These are phyloP conservation scores for Agrilus planipennis DNA, from an alignment of 1,140 invertebrate genomes.

Conservation along the genomic window DNA sequence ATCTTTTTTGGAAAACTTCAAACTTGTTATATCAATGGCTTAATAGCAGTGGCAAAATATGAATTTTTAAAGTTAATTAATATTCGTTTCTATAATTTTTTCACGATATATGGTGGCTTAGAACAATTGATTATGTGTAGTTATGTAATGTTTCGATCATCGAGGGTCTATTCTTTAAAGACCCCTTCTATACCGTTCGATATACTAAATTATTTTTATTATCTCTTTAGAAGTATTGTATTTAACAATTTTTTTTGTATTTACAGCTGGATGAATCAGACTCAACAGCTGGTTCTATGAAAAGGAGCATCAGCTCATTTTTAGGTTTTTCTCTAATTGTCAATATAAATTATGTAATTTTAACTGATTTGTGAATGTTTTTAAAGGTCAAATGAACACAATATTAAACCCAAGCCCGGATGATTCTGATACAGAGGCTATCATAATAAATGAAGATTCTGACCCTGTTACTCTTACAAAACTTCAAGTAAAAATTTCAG, in stretches of 20 bases:
- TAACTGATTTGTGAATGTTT: slow-evolving; percentile 2
- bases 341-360: neutral
- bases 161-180: too few species aligned
- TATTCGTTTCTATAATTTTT: too few species aligned
- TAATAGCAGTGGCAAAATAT: too few species aligned
- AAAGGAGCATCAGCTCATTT: slow-evolving; percentile 55
- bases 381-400: slow-evolving; percentile 47
- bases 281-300: slow-evolving; percentile 54
- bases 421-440: slow-evolving; percentile 53
- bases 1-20: too few species aligned
- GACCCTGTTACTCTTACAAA: slow-evolving; percentile 46
- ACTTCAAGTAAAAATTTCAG: slow-evolving; percentile 38
- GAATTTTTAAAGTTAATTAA: too few species aligned
- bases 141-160: too few species aligned
- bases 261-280: slow-evolving; percentile 54
- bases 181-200: too few species aligned
- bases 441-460: slow-evolving; percentile 45
- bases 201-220: too few species aligned
- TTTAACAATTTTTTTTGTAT: slow-evolving; percentile 11
- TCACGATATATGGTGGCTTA: too few species aligned
- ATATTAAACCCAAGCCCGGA: slow-evolving; percentile 55
- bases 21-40: too few species aligned
- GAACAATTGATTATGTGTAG: too few species aligned
- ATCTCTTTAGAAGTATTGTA: neutral
- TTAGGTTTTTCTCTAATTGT: slow-evolving; percentile 46